These are phyloP conservation scores for Drosophila parabipectinata DNA, from an alignment of 1,140 invertebrate species.

Conservation along the genomic window DNA sequence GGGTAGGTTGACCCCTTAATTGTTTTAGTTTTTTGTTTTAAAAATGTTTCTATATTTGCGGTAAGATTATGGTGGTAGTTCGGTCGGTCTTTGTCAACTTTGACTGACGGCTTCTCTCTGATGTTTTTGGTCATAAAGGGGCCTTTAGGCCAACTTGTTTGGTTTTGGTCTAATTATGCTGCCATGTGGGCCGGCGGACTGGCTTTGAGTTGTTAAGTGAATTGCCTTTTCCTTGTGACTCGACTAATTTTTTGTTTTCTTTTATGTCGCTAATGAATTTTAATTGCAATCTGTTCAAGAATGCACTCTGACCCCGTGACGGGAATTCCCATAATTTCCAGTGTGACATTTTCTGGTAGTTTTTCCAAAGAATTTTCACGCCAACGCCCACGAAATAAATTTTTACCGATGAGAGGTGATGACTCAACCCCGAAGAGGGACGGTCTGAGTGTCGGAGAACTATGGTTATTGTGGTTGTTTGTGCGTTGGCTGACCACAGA, in stretches of 20 bases:
- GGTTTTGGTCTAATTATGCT: constrained; percentile 55
- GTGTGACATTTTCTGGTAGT: constrained; percentile 25
- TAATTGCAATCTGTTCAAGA: constrained; percentile 53
- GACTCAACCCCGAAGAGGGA: constrained; percentile 36
- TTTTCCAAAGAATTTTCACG: constrained; percentile 74
- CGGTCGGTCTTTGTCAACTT: constrained; percentile 12
- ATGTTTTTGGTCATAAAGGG: constrained; percentile 1
- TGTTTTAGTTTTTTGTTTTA: background rate
- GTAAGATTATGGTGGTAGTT: constrained; percentile 23
- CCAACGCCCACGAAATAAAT: constrained; percentile 67
- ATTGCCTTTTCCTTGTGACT: constrained; percentile 70
- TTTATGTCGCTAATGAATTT: constrained; percentile 62
- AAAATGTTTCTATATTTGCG: constrained; percentile 2
- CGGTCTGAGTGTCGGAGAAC: background rate
- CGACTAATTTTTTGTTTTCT: constrained; percentile 53
- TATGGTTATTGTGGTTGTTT: background rate
- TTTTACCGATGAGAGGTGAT: constrained; percentile 30
- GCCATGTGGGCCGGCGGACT: constrained; percentile 48
- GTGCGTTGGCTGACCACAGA: constrained; percentile 62
- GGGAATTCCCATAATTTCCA: constrained; percentile 28
- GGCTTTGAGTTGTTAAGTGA: constrained; percentile 57
- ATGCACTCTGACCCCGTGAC: constrained; percentile 34
- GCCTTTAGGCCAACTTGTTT: constrained; percentile 29
- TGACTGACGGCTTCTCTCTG: background rate
- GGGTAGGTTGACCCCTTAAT: background rate